Evolutionary conservation across 2,888 invertebrate genomes (phyloP).

Genomic region (Halictus ligatus): DNA sequence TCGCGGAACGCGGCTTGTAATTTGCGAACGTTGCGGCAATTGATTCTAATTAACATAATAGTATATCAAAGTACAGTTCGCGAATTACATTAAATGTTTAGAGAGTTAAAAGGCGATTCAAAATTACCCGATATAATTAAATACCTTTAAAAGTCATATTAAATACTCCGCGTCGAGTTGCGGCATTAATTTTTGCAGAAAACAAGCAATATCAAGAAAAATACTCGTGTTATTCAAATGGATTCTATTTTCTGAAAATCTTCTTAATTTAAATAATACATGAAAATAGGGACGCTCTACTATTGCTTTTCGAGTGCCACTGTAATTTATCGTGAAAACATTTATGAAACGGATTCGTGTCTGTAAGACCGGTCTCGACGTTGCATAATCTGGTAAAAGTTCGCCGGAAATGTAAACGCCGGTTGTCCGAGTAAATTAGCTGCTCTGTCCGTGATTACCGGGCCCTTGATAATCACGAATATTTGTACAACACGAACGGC

Average conservation of each 20-base stretch:
- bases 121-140: neutral
- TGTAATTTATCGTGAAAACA: neutral
- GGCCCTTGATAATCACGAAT: constrained; percentile 14
- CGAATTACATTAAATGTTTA: neutral
- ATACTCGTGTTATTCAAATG: neutral
- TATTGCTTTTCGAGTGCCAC: neutral
- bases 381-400: neutral
- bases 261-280: neutral
- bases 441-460: neutral
- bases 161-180: too few relatives aligned
- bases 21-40: neutral
- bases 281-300: neutral
- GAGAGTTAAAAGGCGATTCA: neutral
- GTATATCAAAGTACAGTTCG: neutral
- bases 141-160: neutral
- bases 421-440: neutral
- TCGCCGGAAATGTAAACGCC: neutral
- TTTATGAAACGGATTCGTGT: neutral
- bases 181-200: too few relatives aligned
- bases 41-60: neutral
- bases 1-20: neutral
- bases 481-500: constrained; percentile 12
- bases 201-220: too few relatives aligned
- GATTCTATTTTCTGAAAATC: neutral
- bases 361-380: neutral